Evolutionary conservation across 2,888 invertebrate genomes (phyloP).

Genomic region (Willowsia nigromaculata): DNA sequence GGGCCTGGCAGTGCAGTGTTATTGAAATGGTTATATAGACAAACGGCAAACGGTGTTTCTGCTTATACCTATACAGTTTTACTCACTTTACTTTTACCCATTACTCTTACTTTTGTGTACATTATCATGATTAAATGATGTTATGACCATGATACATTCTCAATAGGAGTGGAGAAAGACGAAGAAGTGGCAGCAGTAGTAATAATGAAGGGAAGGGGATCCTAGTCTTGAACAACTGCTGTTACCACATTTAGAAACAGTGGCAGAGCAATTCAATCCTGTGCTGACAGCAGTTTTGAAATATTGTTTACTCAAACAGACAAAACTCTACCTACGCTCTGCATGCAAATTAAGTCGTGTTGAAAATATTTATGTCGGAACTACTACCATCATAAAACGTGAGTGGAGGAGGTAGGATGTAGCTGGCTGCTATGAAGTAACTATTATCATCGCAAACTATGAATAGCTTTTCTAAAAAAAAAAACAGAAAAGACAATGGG

Average conservation of each 20-base stretch:
- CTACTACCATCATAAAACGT: not conserved
- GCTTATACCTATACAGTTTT: too few relatives aligned
- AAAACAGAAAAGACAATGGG: too few relatives aligned
- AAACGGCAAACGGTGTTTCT: too few relatives aligned
- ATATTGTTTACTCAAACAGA: slow-evolving; percentile 49
- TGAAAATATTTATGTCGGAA: not conserved
- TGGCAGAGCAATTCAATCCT: slow-evolving; percentile 54
- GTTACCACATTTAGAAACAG: slow-evolving; percentile 20
- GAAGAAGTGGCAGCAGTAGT: not conserved
- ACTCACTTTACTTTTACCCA: too few relatives aligned
- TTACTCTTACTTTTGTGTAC: slow-evolving; percentile 52
- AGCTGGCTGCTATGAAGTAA: too few relatives aligned
- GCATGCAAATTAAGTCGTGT: slow-evolving; percentile 13
- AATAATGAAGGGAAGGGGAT: slow-evolving; percentile 4
- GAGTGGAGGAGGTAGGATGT: not conserved
- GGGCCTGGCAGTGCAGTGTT: too few relatives aligned
- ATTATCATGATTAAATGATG: slow-evolving; percentile 66
- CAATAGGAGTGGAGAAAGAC: not conserved
- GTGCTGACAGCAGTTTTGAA: slow-evolving; percentile 67
- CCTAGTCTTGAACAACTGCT: slow-evolving; percentile 57
- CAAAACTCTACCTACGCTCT: not conserved
- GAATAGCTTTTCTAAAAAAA: too few relatives aligned
- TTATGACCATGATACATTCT: slow-evolving; percentile 46
- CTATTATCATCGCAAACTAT: too few relatives aligned
- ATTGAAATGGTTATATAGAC: too few relatives aligned